Conservation (phyloP, 2,797 vertebrate species). For the Pangasius djambal region DNA sequence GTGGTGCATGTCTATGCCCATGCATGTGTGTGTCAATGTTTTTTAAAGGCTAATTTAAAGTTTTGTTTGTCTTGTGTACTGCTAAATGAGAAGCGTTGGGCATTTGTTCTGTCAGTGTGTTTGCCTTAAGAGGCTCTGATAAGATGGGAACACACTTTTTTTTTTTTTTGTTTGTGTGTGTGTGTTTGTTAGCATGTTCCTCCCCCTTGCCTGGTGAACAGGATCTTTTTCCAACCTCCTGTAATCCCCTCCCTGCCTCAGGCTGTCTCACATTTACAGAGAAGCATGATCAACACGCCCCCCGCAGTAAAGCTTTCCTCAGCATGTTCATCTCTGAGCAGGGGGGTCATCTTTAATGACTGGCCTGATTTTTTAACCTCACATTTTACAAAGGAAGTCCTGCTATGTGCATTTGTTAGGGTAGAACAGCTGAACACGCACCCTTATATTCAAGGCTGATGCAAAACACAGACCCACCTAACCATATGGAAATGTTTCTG, state of each 20-base stretch:
- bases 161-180: background rate
- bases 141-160: slow-evolving; percentile 26
- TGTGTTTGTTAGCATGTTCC: slow-evolving; percentile 31
- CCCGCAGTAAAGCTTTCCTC: slow-evolving; percentile 1
- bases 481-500: background rate
- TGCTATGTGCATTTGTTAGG: slow-evolving; percentile 34
- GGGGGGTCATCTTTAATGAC: slow-evolving; percentile 34
- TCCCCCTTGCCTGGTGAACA: slow-evolving; percentile 41
- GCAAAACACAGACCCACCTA: slow-evolving; percentile 19
- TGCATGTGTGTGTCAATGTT: background rate
- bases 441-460: background rate
- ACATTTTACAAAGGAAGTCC: slow-evolving; percentile 20
- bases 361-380: slow-evolving; percentile 1
- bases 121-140: slow-evolving; percentile 42
- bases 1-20: background rate
- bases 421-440: slow-evolving; percentile 53
- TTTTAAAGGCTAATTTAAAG: slow-evolving; percentile 12
- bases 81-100: slow-evolving; percentile 42
- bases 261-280: slow-evolving; percentile 25
- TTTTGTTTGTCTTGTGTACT: slow-evolving; percentile 50
- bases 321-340: slow-evolving; percentile 12
- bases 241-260: slow-evolving; percentile 34
- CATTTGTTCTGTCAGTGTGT: slow-evolving; percentile 6
- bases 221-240: slow-evolving; percentile 27
- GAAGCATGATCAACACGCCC: slow-evolving; percentile 18